Evolutionary conservation across 2,797 vertebrate species (phyloP), one percentile per base, ranked within the genome.

Genomic region (Thamnophis elegans): DNA sequence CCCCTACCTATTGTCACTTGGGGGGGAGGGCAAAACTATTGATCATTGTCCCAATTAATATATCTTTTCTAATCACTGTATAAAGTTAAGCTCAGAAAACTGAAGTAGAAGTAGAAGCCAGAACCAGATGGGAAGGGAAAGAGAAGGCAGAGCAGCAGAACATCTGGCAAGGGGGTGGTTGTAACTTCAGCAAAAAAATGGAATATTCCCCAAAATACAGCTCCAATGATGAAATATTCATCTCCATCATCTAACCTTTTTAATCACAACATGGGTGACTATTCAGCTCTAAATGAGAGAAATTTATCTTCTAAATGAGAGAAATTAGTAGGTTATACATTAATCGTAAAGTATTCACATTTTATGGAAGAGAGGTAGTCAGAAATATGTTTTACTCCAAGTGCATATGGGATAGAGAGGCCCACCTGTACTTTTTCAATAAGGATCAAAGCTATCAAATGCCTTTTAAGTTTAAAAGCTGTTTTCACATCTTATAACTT

Each of bases 391-490:
- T 92, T 92, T 93, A 91, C 94, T 47, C 93, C 93, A 85, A 90
- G 42, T 32, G 0, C 62, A 60, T 93, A 73, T 96, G 88, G 14
- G 91, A 20, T 73, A 87, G 53, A 93, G 95, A 51, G 54, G 56
- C 91, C 85, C 88, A 95, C 36, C 89, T 95, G 51, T 91, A 16
- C 47, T 65, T 94, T 93, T 87, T 59, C 93, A 59, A 59, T 93
- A 92, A 90, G 94, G 92, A 62, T 93, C 94, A 95, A 92, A 94
- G 93, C 89, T 86, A 91, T 96, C 95, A 94, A 93, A 54, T 89
- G 89, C 47, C 26, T 47, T 47, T 92, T 55, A 11, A 11, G 18
- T 60, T 55, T 88, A 28, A 22, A 90, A n/a, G 42, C 55, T 88
- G 32, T 14, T 88, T 82, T 93, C 86, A 55, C 89, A 91, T 59